phyloP scores from a whole-genome alignment of 2,888 invertebrate genomes.

The Aphrophora alni region DNA sequence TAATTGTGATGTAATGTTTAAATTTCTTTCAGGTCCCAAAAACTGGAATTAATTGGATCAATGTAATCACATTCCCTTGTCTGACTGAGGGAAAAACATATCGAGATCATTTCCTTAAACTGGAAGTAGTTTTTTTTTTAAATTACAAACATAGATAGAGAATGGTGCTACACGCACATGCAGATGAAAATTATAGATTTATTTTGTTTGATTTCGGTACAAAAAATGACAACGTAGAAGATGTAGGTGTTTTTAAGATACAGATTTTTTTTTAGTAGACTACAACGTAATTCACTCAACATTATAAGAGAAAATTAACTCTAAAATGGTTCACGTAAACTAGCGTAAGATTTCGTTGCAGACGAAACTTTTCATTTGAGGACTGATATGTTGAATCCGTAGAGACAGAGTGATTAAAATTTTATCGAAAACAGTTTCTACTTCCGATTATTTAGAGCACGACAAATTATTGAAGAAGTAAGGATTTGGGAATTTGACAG shows the following conservation, averaged over 20 bases:
- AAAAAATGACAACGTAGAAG: slow-evolving; percentile 43
- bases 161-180: slow-evolving; percentile 46
- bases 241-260: slow-evolving; percentile 48
- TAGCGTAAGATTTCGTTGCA: slow-evolving; percentile 44
- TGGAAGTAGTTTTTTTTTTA: no score
- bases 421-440: background rate
- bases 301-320: slow-evolving; percentile 34
- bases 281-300: slow-evolving; percentile 28
- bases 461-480: slow-evolving; percentile 11
- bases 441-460: slow-evolving; percentile 10
- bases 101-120: no score
- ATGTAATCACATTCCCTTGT: background rate
- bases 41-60: slow-evolving; percentile 2
- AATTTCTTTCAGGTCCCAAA: no score
- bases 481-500: slow-evolving; percentile 31
- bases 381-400: slow-evolving; percentile 46
- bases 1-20: no score
- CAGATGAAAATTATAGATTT: slow-evolving; percentile 49
- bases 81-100: no score
- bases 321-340: slow-evolving; percentile 17
- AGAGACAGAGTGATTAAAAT: background rate
- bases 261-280: slow-evolving; percentile 47
- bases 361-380: slow-evolving; percentile 49
- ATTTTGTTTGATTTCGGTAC: slow-evolving; percentile 46
- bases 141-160: no score